Base-by-base conservation (phyloP, 2,888 invertebrate species). In the Ichneumoninae sp. region DNA sequence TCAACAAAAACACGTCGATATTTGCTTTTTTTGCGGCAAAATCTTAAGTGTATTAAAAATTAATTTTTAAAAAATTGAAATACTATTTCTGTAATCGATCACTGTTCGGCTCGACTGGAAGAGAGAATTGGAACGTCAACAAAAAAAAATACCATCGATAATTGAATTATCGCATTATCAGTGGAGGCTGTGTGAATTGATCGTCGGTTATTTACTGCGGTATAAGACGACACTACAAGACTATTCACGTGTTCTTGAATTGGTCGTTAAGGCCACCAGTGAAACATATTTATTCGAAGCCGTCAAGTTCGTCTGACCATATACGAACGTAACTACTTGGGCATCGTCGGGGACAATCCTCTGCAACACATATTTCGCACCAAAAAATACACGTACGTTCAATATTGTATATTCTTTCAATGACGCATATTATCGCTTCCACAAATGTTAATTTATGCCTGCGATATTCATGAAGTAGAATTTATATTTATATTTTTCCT, bases 251-350 rank as follows among this genome's bases (percentile, higher is more conserved):
- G 26, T 57, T 57, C 57, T 22, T 57, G 26, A 22, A 22, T 26
- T 3, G 13, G 26, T 26, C 57, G 13, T 26, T 57, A 1, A 22
- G 26, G 26, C 22, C 57, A 22, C 22, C 3, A 57, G 57, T 57
- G 57, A 57, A 26, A 57, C 22, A 57, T 26, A 57, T 22, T 57
- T 57, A 54, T 22, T 22, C 57, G 22, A 22, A 26, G 57, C 57
- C 22, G 3, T 57, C 57, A 22, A 22, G 22, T 13, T 30, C 52
- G 66, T 71, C 82, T 47, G 80, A 74, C 74, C 50, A 54, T 50
- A 74, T 52, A 70, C 71, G 82, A 57, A 65, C 54, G 22, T 44
- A 57, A 77, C 82, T 60, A 76, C 82, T 77, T 77, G 65, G 66
- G n/a, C 22, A n/a, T 68, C 36, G 7, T 19, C 33, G 57, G 68